Base-by-base conservation (phyloP, 2,113 vertebrate genomes). In the Canis aureus region DNA sequence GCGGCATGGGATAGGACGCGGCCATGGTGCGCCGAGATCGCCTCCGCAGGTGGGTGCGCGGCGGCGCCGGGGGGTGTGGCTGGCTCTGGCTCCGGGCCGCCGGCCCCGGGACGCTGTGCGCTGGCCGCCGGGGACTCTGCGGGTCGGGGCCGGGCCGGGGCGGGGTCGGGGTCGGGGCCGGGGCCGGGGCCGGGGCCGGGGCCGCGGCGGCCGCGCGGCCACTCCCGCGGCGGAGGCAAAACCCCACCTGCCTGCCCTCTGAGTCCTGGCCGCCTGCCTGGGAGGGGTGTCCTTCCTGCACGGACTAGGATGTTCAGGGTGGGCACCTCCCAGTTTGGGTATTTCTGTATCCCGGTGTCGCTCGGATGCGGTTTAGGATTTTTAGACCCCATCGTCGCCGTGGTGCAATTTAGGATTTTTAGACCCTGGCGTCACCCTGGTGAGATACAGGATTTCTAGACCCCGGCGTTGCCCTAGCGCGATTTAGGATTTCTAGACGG, bases 1-100 rank as follows among this genome's bases (percentile, higher is more conserved):
- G 89, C 62, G 73, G 98, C 90, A 97, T 98, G 98, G 98, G 97
- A 93, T 97, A 98, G 84, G 96, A 96, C 84, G 43, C 95, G 43
- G 95, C 92, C 94, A 97, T 97, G 98, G 97, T 97, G 87, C 98
- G 98, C 97, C 95, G 98, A 92, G 98, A 98, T 95, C 98, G 98
- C 76, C 96, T 98, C 90, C 98, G 97, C 97, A 98, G 98, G 98
- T 98, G 92, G 92, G 98, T 98, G 94, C 9, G 71, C 20, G 32
- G 55, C 38, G 4, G 29, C 11, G 32, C 57, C 3, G 51, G 93
- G 89, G 92, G 94, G 97, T 98, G 97, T 97, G 94, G 91, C 74
- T 3, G 94, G 69, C 38, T 38, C 74, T 3, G 94, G 69, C 38
- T 38, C 11, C 1, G 4, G 66, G 87, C 66, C 22, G 43, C n/a